Evolutionary conservation across 2,797 vertebrate genomes (phyloP).

Genomic region (Eleutherodactylus coqui): DNA sequence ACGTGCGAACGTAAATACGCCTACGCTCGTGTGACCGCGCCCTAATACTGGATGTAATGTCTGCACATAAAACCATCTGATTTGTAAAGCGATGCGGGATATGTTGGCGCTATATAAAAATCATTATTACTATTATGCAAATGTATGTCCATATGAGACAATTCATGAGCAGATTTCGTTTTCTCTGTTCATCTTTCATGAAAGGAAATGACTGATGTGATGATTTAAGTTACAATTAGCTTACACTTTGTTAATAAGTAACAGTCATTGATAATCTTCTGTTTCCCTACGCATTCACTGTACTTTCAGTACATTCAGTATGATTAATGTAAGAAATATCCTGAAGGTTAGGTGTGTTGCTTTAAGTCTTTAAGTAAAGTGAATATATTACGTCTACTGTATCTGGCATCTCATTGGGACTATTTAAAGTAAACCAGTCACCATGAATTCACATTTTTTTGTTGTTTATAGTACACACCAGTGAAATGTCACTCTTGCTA

Average conservation of each 20-base stretch:
- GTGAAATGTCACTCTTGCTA: constrained; percentile 12
- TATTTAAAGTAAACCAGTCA: constrained; percentile 14
- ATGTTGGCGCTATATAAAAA: too few species aligned
- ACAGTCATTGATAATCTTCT: background rate
- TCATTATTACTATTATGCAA: background rate
- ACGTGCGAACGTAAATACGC: too few species aligned
- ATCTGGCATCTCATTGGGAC: background rate
- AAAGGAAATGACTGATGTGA: background rate
- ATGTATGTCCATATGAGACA: background rate
- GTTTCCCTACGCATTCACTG: background rate
- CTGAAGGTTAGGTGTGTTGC: constrained; percentile 6
- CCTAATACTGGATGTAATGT: too few species aligned
- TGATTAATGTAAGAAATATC: constrained; percentile 13
- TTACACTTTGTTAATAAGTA: constrained; percentile 3
- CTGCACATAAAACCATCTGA: too few species aligned
- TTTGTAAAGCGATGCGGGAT: too few species aligned
- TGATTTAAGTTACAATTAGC: background rate
- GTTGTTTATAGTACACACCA: background rate
- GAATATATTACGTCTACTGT: constrained; percentile 1
- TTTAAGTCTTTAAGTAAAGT: constrained; percentile 18
- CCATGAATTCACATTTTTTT: constrained; percentile 9
- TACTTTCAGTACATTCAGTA: background rate
- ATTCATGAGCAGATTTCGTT: background rate
- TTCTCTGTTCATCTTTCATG: background rate
- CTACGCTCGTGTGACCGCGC: too few species aligned